Base-by-base conservation (phyloP, 1,140 invertebrate species). In the Schlechtendalia chinensis region DNA sequence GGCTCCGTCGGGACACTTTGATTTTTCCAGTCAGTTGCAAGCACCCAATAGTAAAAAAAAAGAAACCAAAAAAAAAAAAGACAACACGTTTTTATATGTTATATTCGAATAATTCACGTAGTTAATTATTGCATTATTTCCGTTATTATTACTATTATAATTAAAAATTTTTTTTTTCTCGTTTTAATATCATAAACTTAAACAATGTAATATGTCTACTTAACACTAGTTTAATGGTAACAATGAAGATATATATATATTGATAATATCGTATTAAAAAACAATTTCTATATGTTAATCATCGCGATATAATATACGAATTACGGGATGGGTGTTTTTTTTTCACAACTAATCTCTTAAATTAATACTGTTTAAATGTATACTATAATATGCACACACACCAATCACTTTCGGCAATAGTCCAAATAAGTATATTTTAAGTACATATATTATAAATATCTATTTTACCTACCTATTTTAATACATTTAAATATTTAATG, bases 241-340 rank as follows among this genome's bases (percentile, higher is more conserved):
- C 71, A 74, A 74, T n/a, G 27, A 72, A 72, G 53, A 74, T 74
- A 72, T 74, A 27, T 39, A 67, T 47, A 67, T 67, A 67, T 67
- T 67, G 63, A 67, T 45, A 67, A 45, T 67, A 45, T 67, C 39
- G 63, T 65, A 65, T 39, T 65, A n/a, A 39, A 65, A 67, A n/a
- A 45, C 16, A 12, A 24, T 39, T 39, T 8, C 32, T 39, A 39
- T 39, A 39, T 8, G 32, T n/a, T n/a, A 39, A 39, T 8, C 32
- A 39, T 39, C 8, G 8, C 32, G 32, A 39, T 39, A 39, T 39
- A 39, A 39, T 39, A 39, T 39, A n/a, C n/a, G n/a, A 39, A 39
- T 39, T 39, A 67, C 12, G 32, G 12, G 32, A n/a, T 5, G 19
- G 10, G 12, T 32, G 11, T 67, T 39, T 39, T n/a, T n/a, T n/a